Conservation (phyloP, 2,113 vertebrate species). For the Crotalus tigris region DNA sequence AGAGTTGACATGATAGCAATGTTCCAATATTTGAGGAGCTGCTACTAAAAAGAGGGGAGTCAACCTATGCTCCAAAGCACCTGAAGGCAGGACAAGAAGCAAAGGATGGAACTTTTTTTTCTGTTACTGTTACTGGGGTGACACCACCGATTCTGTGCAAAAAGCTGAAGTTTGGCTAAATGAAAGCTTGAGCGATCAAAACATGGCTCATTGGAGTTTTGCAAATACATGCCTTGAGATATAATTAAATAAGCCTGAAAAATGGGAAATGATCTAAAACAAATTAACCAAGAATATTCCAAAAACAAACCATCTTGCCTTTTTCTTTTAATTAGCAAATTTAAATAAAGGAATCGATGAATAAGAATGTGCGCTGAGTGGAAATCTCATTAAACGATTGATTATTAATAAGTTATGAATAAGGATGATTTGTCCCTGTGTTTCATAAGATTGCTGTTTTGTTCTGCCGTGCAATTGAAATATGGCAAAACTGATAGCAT, state of each 20-base stretch:
- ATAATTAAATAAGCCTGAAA: constrained; percentile 4
- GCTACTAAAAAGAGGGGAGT: not conserved
- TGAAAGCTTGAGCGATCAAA: not conserved
- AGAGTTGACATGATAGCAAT: not conserved
- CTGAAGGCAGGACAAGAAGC: not conserved
- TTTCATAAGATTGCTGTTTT: constrained; percentile 13
- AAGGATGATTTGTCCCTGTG: not conserved
- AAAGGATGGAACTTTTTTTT: not conserved
- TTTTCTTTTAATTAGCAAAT: constrained; percentile 19
- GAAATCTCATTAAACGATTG: constrained; percentile 38
- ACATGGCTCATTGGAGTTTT: not conserved
- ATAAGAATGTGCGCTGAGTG: constrained; percentile 19
- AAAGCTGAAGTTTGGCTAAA: not conserved
- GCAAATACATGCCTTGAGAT: constrained; percentile 2
- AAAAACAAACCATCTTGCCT: not conserved
- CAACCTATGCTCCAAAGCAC: not conserved
- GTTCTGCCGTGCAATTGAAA: not conserved
- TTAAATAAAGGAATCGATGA: constrained; percentile 26
- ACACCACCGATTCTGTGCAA: not conserved
- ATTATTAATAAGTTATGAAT: constrained; percentile 16
- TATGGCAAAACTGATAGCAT: not conserved
- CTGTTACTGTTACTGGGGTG: not conserved
- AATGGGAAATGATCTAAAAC: constrained; percentile 14
- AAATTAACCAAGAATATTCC: not conserved
- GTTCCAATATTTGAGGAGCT: not conserved